Evolutionary conservation across 2,113 vertebrate species (phyloP).

Genomic region (Panthera leo): DNA sequence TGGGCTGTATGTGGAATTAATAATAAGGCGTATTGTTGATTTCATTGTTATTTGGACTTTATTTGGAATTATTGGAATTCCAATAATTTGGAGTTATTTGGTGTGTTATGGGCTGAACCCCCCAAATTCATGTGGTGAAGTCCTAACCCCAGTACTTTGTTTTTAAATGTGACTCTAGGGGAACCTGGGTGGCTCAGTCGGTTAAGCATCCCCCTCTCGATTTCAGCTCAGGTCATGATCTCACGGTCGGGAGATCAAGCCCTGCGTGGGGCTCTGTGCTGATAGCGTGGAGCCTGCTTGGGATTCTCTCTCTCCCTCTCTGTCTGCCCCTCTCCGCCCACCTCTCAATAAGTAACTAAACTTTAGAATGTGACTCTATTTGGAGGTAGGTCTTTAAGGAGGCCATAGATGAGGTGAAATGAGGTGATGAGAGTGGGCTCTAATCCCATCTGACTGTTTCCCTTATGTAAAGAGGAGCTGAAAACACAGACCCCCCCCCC

Average conservation of each 20-base stretch:
- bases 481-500: neutral
- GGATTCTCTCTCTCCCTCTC: no score
- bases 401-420: neutral
- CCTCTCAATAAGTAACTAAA: no score
- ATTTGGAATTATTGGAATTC: no score
- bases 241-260: no score
- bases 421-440: neutral
- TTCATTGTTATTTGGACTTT: neutral
- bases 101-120: neutral
- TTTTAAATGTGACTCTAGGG: neutral
- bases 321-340: no score
- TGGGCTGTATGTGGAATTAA: neutral
- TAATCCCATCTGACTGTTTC: neutral
- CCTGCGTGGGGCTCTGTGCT: no score
- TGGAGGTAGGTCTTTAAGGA: neutral
- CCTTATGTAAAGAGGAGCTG: neutral
- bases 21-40: neutral
- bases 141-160: neutral
- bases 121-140: neutral
- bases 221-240: no score
- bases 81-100: no score
- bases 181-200: no score
- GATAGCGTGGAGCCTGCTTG: no score
- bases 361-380: neutral
- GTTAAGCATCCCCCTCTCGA: no score